A percentile compares a stretch with the other conserved stretches of the same genome.
Conservation (phyloP, 2,113 vertebrate species). For the Tinamus guttatus region DNA sequence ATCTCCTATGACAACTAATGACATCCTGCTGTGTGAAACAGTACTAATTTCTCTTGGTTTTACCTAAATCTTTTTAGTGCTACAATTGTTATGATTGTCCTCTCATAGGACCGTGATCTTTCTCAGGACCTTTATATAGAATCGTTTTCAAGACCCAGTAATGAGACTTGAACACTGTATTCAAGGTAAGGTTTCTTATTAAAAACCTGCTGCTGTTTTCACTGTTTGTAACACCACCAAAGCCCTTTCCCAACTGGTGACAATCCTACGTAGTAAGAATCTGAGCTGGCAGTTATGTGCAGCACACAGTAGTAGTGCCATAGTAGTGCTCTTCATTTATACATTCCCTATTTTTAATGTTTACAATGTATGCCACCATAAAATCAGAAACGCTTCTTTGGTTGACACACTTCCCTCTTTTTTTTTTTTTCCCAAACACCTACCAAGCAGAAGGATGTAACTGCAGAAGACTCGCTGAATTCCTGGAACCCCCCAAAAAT, state of each 20-base stretch:
- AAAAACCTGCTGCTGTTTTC: background rate
- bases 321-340: background rate
- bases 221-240: background rate
- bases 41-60: background rate
- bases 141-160: fast-evolving
- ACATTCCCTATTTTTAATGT: background rate
- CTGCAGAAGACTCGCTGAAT: background rate
- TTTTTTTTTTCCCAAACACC: too few species aligned
- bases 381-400: background rate
- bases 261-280: background rate
- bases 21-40: background rate
- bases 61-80: background rate
- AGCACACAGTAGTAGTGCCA: too few species aligned
- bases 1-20: background rate
- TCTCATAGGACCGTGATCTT: fast-evolving
- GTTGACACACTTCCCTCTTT: background rate
- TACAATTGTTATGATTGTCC: too few species aligned
- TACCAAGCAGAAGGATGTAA: background rate
- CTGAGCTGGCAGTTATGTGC: background rate
- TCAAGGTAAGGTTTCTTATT: background rate
- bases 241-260: background rate
- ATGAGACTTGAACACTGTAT: background rate
- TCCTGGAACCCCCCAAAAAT: background rate
- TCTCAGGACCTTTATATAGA: background rate
- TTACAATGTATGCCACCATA: background rate